These are phyloP conservation scores for Spodoptera litura DNA, from an alignment of 1,140 invertebrate species.

Conservation along the genomic window DNA sequence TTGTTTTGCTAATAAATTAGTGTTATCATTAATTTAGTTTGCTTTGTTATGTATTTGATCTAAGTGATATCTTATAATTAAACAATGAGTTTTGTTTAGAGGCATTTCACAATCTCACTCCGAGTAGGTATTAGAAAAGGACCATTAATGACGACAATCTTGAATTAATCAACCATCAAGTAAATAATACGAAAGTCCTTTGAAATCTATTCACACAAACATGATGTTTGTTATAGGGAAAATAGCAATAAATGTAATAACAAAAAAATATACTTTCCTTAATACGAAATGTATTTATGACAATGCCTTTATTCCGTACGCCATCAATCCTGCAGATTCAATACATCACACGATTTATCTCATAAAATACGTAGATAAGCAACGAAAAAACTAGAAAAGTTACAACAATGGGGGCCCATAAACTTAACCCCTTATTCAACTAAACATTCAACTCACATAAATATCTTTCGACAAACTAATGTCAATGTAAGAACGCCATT, in stretches of 20 bases:
- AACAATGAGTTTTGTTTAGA: too few species aligned
- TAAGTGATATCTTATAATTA: background rate
- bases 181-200: too few species aligned
- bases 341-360: constrained; percentile 53
- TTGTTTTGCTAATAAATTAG: constrained; percentile 38
- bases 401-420: constrained; percentile 73
- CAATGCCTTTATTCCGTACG: constrained; percentile 18
- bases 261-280: constrained; percentile 11
- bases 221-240: background rate
- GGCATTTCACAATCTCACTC: too few species aligned
- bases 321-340: constrained; percentile 49
- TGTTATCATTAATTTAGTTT: constrained; percentile 8
- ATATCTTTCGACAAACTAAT: constrained; percentile 85
- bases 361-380: constrained; percentile 54
- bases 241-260: constrained; percentile 12
- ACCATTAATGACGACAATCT: too few species aligned
- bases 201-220: too few species aligned
- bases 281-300: constrained; percentile 25
- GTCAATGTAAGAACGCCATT: constrained; percentile 85
- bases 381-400: constrained; percentile 63
- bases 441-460: constrained; percentile 83
- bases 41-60: background rate
- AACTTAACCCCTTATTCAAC: constrained; percentile 83
- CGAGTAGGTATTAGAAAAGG: too few species aligned
- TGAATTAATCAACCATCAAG: too few species aligned